Evolutionary conservation across 2,888 invertebrate species (phyloP).

Genomic region (Lasioglossum zephyrum): DNA sequence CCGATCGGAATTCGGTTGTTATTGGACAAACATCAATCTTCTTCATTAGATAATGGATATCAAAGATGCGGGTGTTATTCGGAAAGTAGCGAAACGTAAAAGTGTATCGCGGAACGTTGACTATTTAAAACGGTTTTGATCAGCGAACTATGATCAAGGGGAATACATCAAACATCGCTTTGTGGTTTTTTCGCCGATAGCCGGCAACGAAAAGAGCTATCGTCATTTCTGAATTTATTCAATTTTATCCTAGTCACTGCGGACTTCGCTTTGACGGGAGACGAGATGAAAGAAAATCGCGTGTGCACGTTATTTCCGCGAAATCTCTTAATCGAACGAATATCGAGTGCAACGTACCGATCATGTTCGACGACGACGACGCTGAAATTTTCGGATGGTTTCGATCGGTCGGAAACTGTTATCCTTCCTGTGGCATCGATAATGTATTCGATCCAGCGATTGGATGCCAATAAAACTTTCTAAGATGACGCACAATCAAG

Average conservation of each 20-base stretch:
- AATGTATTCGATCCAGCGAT: constrained; percentile 30
- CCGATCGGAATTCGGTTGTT: background rate
- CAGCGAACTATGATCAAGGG: constrained; percentile 67
- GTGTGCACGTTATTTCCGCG: constrained; percentile 9
- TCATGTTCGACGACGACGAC: constrained; percentile 13
- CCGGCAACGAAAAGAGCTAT: constrained; percentile 22
- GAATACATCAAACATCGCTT: constrained; percentile 73
- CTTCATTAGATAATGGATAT: background rate
- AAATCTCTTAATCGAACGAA: constrained; percentile 50
- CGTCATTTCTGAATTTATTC: constrained; percentile 68
- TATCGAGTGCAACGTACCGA: constrained; percentile 31
- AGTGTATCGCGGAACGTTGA: constrained; percentile 49
- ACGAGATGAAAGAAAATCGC: constrained; percentile 42
- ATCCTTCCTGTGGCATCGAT: constrained; percentile 8
- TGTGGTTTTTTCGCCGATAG: constrained; percentile 42
- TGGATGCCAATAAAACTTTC: constrained; percentile 39
- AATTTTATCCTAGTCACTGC: constrained; percentile 53
- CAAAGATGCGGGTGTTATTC: constrained; percentile 22
- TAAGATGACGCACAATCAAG: constrained; percentile 57
- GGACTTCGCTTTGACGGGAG: constrained; percentile 26
- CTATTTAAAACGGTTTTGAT: constrained; percentile 62
- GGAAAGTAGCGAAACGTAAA: constrained; percentile 58
- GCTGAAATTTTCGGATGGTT: constrained; percentile 16
- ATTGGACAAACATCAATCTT: background rate
- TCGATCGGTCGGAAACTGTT: constrained; percentile 21